Evolutionary conservation across 2,888 invertebrate species (phyloP).

Genomic region (Drosophila falleni): DNA sequence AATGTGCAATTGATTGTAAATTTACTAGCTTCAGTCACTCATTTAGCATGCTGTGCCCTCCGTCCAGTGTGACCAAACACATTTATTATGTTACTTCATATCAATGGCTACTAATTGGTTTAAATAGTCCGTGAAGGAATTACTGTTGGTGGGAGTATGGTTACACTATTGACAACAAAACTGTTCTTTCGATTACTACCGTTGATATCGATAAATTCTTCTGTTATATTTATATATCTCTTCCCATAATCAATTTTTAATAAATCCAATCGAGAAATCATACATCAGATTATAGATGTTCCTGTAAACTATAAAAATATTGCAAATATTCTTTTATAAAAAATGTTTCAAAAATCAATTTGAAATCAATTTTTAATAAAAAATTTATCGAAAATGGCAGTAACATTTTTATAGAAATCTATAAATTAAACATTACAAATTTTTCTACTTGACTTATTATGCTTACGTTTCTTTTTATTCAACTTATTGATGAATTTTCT

Average conservation of each 20-base stretch:
- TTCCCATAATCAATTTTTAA: neutral
- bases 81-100: slow-evolving; percentile 14
- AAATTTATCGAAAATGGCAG: neutral
- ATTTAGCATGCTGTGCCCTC: slow-evolving; percentile 16
- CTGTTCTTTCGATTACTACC: neutral
- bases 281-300: too few species aligned
- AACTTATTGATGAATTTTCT: neutral
- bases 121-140: neutral
- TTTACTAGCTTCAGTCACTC: slow-evolving; percentile 40
- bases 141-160: neutral
- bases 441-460: neutral
- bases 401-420: neutral
- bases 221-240: neutral
- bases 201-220: neutral
- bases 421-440: neutral
- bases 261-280: too few species aligned
- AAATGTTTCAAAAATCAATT: too few species aligned
- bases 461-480: neutral
- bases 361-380: too few species aligned
- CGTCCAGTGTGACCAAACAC: slow-evolving; percentile 37
- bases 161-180: neutral
- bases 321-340: too few species aligned
- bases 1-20: slow-evolving; percentile 63
- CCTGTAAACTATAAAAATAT: too few species aligned
- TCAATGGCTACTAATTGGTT: slow-evolving; percentile 35